Evolutionary conservation across 1,140 invertebrate species (phyloP), one percentile per base, ranked within the genome.

Genomic region (Pseudobourletiella spinata): DNA sequence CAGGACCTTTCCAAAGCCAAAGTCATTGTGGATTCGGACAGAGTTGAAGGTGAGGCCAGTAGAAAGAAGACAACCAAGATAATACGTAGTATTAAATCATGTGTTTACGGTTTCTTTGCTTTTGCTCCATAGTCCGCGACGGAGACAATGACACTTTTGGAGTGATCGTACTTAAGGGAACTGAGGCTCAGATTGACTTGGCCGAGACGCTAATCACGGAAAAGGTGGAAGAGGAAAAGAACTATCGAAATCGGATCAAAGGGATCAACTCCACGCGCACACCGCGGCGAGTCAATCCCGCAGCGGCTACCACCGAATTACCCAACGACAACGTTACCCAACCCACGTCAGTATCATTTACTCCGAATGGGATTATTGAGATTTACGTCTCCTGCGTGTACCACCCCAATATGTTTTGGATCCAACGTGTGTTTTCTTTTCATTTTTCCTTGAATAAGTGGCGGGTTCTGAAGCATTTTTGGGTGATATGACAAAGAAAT

Each of bases 401-500:
- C 51, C 59, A 69, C 54, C 68, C 68, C 1, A 69, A 69, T 48
- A 57, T 57, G 26, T 69, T 66, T 50, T 66, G 57, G 57, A 63
- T 67, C 58, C 61, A 67, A 59, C 51, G 64, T 66, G 0, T 16
- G 29, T 42, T 44, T 22, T 39, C 8, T 39, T 11, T 39, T 39
- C 8, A 39, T 39, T 39, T 39, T 39, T 39, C 8, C 32, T 39
- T 42, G 35, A 42, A 18, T n/a, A n/a, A n/a, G n/a, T n/a, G n/a
- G n/a, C n/a, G n/a, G n/a, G 8, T 39, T 11, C 32, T 39, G 8
- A 39, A 39, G n/a, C n/a, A 39, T 39, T 8, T 39, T 39, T n/a
- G n/a, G n/a, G n/a, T 48, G 22, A 22, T 48, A 15, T 48, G 11
- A 48, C 22, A 18, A 8, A 15, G 11, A 48, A n/a, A 4, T 48